Conservation (phyloP, 1,140 invertebrate species). For the Bombus affinis region DNA sequence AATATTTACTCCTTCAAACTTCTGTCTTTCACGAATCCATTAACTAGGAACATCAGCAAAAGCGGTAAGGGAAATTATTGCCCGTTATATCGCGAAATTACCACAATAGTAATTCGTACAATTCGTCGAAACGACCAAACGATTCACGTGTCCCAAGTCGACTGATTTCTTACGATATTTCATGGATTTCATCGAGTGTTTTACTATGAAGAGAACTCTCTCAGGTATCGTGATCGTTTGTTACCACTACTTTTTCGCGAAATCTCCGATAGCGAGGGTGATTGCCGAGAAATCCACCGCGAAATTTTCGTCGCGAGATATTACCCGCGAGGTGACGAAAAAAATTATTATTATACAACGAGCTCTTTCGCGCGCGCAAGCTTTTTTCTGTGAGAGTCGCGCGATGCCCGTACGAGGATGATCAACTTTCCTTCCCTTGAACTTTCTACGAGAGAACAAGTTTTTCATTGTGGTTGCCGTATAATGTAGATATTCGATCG, state of each 20-base stretch:
- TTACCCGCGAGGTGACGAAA: constrained; percentile 1
- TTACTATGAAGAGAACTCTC: constrained; percentile 42
- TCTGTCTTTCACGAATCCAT: background rate
- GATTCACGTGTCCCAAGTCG: background rate
- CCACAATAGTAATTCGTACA: background rate
- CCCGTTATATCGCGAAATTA: background rate
- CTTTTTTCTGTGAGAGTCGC: background rate
- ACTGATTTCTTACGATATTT: background rate
- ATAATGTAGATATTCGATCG: constrained; percentile 7
- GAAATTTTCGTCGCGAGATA: constrained; percentile 10
- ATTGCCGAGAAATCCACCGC: constrained; percentile 8
- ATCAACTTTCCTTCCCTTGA: constrained; percentile 34
- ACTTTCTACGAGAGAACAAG: background rate
- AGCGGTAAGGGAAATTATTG: background rate
- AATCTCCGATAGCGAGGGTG: background rate
- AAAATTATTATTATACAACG: constrained; percentile 16
- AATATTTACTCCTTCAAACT: background rate
- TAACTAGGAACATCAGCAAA: constrained; percentile 8
- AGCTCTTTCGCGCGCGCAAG: constrained; percentile 3
- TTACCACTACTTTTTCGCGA: background rate
- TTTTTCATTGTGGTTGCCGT: constrained; percentile 24
- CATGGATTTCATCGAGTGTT: background rate
- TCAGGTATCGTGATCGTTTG: constrained; percentile 13
- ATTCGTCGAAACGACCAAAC: background rate
- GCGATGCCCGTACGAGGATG: constrained; percentile 5